Base-by-base conservation (phyloP, 1,140 invertebrate species). In the Scaptomyza graminum region DNA sequence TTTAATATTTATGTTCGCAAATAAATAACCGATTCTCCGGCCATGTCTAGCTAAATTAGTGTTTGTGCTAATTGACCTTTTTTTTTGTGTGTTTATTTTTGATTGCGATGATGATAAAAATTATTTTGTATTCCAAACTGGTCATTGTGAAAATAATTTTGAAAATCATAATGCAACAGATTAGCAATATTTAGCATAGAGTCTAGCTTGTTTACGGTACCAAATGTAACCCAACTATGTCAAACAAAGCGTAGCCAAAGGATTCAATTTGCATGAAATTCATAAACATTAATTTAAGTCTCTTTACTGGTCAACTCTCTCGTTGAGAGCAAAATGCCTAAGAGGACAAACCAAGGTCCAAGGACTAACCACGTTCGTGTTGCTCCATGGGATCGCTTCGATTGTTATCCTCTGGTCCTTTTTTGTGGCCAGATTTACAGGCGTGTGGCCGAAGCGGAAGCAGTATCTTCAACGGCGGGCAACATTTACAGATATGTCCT, bases 281-380 rank as follows among this genome's bases (percentile, higher is more conserved):
- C 74, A 60, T 78, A 69, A 76, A 75, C 82, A 78, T 81, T 85
- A 85, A 85, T 87, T 87, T 87, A 50, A 55, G 46, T 9, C 12
- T 52, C 3, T 46, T 41, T 44, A 9, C 31, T 34, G 63, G 12
- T 13, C 55, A 54, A 41, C 41, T 39, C 13, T 47, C 15, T 49
- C 13, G 37, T 41, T 31, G 15, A 13, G 31, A 46, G 47, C 47
- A 46, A 31, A 39, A 31, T n/a, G n/a, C n/a, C n/a, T n/a, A n/a
- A n/a, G n/a, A 12, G 16, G 31, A 47, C 16, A 16, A 56, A 43
- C 54, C 49, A 60, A 47, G 56, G 60, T 65, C 65, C 69, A 28
- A 72, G 80, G 76, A 31, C 28, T 31, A 5, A 7, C 5, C 78
- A 87, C 82, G 82, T 85, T 85, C 75, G 71, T 52, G 49, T 74